phyloP scores from a whole-genome alignment of 2,113 vertebrate species.

The Onychostruthus taczanowskii region DNA sequence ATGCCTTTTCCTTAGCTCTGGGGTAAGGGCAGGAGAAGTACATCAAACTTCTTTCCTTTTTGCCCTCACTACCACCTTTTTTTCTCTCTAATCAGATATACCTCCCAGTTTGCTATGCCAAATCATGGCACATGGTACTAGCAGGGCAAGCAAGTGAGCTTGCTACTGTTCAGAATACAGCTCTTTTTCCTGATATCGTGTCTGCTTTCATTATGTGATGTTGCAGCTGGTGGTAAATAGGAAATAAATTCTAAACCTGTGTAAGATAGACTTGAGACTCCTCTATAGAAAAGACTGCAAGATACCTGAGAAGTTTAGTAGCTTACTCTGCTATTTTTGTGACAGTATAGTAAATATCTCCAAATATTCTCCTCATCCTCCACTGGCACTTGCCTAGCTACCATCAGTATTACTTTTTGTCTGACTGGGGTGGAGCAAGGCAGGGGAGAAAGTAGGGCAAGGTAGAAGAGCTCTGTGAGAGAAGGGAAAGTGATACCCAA shows the following conservation, averaged over 20 bases:
- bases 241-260: slow-evolving; percentile 45
- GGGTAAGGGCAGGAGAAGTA: neutral
- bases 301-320: slow-evolving; percentile 61
- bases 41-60: neutral
- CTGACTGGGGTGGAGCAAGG: neutral
- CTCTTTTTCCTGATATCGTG: neutral
- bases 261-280: slow-evolving; percentile 42
- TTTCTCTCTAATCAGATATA: neutral
- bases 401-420: slow-evolving; percentile 25
- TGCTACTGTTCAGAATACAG: neutral
- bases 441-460: slow-evolving; percentile 68
- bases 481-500: slow-evolving; percentile 62
- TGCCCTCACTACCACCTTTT: neutral
- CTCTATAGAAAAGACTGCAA: slow-evolving; percentile 55
- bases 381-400: slow-evolving; percentile 33
- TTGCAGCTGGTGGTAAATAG: slow-evolving; percentile 13
- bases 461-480: slow-evolving; percentile 36
- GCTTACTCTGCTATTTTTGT: slow-evolving; percentile 53
- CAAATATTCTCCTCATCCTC: neutral
- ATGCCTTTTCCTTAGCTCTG: neutral
- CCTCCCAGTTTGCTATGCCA: neutral
- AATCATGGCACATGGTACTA: neutral
- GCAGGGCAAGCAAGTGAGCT: neutral
- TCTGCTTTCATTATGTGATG: neutral
- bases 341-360: slow-evolving; percentile 62